These are phyloP conservation scores for Cladopsammia gracilis DNA, from an alignment of 64 coral and sea anemone species.

Conservation along the genomic window DNA sequence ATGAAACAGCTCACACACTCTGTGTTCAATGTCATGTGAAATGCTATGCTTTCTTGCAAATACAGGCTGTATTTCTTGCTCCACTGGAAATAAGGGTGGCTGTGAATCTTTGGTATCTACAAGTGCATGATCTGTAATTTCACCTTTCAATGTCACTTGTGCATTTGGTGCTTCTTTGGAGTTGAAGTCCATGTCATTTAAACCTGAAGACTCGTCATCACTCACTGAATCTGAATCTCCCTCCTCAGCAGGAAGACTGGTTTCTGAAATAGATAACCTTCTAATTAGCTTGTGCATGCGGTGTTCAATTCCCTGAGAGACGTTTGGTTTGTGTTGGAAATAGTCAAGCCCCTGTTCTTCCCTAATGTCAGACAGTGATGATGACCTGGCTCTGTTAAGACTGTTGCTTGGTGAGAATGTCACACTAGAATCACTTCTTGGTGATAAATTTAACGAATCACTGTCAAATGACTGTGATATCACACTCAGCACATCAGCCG, in stretches of 20 bases:
- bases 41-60: constrained; percentile 61
- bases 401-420: constrained; percentile 32
- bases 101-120: not conserved
- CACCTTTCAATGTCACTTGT: constrained; percentile 4
- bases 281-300: constrained; percentile 78
- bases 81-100: not conserved
- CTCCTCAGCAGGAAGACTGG: not conserved
- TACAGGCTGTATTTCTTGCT: constrained; percentile 17
- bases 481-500: constrained; percentile 74
- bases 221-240: constrained; percentile 33
- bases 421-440: constrained; percentile 20
- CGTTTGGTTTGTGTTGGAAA: constrained; percentile 75
- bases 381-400: constrained; percentile 46
- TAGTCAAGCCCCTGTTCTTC: constrained; percentile 23
- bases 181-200: constrained; percentile 7
- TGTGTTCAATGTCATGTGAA: constrained; percentile 85
- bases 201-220: constrained; percentile 8
- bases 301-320: constrained; percentile 88
- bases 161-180: constrained; percentile 21
- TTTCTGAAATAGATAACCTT: constrained; percentile 63
- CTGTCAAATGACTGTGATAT: constrained; percentile 8
- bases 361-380: constrained; percentile 64
- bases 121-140: not conserved
- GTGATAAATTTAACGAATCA: not conserved
- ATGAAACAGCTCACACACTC: constrained; percentile 72